Conservation (phyloP, 2,113 vertebrate genomes). For the Ovibos moschatus region DNA sequence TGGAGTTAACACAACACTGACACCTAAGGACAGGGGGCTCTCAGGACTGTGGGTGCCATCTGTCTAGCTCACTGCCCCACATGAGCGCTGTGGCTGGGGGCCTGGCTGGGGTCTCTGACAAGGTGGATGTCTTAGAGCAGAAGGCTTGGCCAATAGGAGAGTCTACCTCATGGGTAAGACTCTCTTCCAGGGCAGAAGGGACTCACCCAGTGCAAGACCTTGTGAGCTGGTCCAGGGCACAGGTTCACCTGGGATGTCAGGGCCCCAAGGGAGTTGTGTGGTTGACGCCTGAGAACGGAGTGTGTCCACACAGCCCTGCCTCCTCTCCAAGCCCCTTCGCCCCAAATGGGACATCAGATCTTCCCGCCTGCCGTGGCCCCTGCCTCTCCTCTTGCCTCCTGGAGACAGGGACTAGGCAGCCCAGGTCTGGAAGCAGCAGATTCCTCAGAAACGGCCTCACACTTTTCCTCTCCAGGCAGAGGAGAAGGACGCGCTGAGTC, state of each 20-base stretch:
- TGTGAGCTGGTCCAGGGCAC: background rate
- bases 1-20: background rate
- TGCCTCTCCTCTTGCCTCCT: background rate
- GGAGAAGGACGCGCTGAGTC: background rate
- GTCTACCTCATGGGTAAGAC: background rate
- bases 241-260: background rate
- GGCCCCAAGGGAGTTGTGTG: background rate
- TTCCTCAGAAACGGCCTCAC: background rate
- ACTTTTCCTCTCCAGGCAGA: background rate
- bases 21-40: background rate
- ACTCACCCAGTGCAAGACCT: background rate
- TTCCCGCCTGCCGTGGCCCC: background rate
- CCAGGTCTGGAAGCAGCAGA: background rate
- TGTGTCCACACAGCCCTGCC: background rate
- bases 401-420: background rate
- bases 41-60: background rate
- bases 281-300: fast-evolving
- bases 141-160: background rate
- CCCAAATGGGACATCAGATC: background rate
- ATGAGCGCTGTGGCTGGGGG: fast-evolving
- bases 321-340: background rate
- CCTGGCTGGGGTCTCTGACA: background rate
- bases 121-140: background rate
- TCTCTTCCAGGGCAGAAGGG: background rate
- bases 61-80: fast-evolving